phyloP scores from a whole-genome alignment of 2,797 vertebrate species.

The Melanogrammus aeglefinus region DNA sequence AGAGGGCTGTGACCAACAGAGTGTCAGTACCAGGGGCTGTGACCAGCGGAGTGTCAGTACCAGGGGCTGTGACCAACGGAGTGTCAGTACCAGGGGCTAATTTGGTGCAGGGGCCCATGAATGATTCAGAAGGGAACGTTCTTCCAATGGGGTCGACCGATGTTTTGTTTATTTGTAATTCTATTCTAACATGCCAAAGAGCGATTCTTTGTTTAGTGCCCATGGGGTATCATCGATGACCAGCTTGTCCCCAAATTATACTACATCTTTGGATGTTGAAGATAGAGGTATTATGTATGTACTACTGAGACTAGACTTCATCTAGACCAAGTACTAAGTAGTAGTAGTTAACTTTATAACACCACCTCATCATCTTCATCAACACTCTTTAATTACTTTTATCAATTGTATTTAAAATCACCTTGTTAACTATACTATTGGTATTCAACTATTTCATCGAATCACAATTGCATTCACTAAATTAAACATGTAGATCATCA shows the following conservation, averaged over 20 bases:
- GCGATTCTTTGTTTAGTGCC: constrained; percentile 12
- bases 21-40: too few relatives aligned
- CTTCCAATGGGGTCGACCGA: constrained; percentile 34
- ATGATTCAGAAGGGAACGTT: constrained; percentile 60
- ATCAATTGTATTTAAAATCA: neutral
- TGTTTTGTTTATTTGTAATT: constrained; percentile 45
- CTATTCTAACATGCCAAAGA: constrained; percentile 30
- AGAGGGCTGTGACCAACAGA: too few relatives aligned
- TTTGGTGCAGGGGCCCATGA: constrained; percentile 46
- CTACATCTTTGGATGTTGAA: neutral
- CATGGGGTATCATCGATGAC: neutral
- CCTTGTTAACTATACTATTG: neutral
- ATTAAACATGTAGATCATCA: neutral
- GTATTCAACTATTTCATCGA: neutral
- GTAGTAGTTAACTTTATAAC: neutral
- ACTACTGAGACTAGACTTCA: neutral
- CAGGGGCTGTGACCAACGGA: neutral
- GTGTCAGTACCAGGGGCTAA: constrained; percentile 32
- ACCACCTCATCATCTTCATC: neutral
- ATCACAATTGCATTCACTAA: neutral
- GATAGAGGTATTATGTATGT: neutral
- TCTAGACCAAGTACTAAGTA: neutral
- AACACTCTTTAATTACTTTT: neutral
- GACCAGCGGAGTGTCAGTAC: too few relatives aligned
- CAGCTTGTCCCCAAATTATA: neutral